phyloP scores from a whole-genome alignment of 2,888 invertebrate species.

The Boloria selene region DNA sequence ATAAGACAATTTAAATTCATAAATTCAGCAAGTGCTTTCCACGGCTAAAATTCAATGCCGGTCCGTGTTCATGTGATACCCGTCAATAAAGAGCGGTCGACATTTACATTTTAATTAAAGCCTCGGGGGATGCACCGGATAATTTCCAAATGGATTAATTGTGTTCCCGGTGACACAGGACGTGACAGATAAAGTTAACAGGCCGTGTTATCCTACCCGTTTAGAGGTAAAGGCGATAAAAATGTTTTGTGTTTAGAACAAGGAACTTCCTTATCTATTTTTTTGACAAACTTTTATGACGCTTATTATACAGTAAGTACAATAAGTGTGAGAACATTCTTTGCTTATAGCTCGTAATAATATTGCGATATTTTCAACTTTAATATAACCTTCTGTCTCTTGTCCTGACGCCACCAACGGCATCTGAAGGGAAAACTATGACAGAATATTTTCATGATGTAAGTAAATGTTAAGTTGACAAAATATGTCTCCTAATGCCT shows the following conservation, averaged over 20 bases:
- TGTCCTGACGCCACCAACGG: no score
- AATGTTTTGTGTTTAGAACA: constrained; percentile 18
- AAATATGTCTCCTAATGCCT: no score
- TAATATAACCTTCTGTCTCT: no score
- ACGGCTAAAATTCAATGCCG: constrained; percentile 41
- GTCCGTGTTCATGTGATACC: constrained; percentile 44
- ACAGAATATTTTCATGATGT: no score
- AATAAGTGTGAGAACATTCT: no score
- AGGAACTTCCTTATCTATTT: constrained; percentile 13
- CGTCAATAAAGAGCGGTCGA: constrained; percentile 45
- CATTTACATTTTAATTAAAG: constrained; percentile 74
- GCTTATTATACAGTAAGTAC: background rate
- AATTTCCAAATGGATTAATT: constrained; percentile 68
- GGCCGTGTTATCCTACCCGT: constrained; percentile 33
- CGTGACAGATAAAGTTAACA: constrained; percentile 40
- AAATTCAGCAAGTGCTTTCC: constrained; percentile 45
- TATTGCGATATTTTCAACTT: no score
- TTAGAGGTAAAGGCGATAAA: constrained; percentile 21
- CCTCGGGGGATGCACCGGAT: constrained; percentile 64
- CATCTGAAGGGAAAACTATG: no score
- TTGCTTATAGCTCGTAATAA: no score
- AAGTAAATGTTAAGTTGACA: no score
- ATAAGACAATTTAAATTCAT: constrained; percentile 47
- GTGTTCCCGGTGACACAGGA: constrained; percentile 48
- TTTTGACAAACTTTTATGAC: background rate